Conservation (phyloP, 1,140 invertebrate species). For the Metopolophium dirhodum region DNA sequence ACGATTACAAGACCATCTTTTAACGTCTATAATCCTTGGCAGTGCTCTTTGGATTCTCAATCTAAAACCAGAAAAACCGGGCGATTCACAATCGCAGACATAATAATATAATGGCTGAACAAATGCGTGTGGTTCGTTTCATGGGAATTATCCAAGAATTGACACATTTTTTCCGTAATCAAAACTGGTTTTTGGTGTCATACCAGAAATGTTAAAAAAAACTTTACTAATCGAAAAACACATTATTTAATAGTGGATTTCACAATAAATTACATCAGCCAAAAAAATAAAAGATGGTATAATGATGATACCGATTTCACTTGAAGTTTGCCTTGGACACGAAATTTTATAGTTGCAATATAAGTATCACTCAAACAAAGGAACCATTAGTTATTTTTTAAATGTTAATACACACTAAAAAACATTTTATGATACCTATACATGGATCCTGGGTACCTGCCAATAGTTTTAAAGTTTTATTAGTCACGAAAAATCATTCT, state of each 20-base stretch:
- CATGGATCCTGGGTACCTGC: not conserved
- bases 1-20: not conserved
- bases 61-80: slow-evolving; percentile 41
- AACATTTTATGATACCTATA: not conserved
- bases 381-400: not conserved
- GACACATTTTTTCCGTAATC: slow-evolving; percentile 18
- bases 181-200: slow-evolving; percentile 40
- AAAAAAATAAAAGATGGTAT: not conserved
- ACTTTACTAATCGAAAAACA: slow-evolving; percentile 5
- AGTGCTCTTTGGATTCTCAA: slow-evolving; percentile 2
- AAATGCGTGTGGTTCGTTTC: not conserved
- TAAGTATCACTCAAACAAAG: not conserved
- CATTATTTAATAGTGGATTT: slow-evolving; percentile 23
- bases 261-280: slow-evolving; percentile 34
- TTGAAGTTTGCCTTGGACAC: slow-evolving; percentile 34
- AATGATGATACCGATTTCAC: not conserved
- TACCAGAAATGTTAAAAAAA: slow-evolving; percentile 18
- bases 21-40: not conserved
- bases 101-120: not conserved
- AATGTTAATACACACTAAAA: not conserved
- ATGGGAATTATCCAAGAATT: slow-evolving; percentile 30
- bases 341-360: slow-evolving; percentile 3
- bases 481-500: not conserved
- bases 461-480: not conserved
- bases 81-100: slow-evolving; percentile 15